Evolutionary conservation across 2,888 invertebrate species (phyloP), one percentile per base, ranked within the genome.

Genomic region (Lycophotia porphyrea): DNA sequence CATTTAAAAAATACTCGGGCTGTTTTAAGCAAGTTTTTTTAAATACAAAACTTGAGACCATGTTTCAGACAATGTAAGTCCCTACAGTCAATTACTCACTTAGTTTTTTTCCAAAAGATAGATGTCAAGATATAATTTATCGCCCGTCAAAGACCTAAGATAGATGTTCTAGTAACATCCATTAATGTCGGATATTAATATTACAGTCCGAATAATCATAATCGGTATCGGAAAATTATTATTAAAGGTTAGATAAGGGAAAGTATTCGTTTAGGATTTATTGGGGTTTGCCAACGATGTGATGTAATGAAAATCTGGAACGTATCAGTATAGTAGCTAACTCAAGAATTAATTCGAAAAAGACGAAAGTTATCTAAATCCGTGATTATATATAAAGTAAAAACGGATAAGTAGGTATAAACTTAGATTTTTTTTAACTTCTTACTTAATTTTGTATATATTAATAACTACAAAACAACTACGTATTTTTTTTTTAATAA

Each of bases 161-260:
- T 83, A 52, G 78, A 85, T 77, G 63, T 60, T 55, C 63, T 52
- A 58, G 58, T n/a, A 61, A 42, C 52, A 42, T 73, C 49, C 49
- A 83, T 64, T 67, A 71, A 52, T 71, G 63, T 67, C 55, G 24
- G 31, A 61, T 82, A 78, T 82, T 82, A 83, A 78, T 74, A 42
- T 74, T 64, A 77, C 15, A 34, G 67, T 39, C 64, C 9, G 52
- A 31, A 31, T 31, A 55, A 21, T 42, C 52, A 58, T 64, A 31
- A 66, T 66, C 31, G 31, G 18, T 65, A 64, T 68, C 67, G 39
- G 39, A 47, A 49, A 71, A 64, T 31, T 64, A 60, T 61, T 81
- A 31, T 61, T 24, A 15, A 4, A 65, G 11, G 39, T 58, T 36
- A 49, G 39, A 34, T 31, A 42, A 47, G 31, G 42, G 27, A 42